These are phyloP conservation scores for Drosophila miranda DNA, from an alignment of 1,140 invertebrate species.

Conservation along the genomic window DNA sequence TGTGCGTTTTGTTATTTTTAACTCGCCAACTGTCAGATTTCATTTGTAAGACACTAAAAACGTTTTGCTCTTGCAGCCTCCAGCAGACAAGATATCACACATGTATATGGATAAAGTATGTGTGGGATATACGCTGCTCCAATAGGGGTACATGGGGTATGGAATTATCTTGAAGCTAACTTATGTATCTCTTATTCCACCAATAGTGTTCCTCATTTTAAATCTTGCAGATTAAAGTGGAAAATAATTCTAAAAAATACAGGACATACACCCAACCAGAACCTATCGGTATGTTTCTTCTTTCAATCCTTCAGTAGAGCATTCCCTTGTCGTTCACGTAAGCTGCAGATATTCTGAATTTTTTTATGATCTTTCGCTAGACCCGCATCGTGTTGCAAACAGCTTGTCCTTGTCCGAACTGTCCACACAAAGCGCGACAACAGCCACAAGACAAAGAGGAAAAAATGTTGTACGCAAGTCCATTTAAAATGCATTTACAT, in stretches of 20 bases:
- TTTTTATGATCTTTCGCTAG: conserved; percentile 69
- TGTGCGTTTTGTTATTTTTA: conserved; percentile 65
- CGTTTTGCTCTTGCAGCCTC: conserved; percentile 66
- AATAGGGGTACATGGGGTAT: not conserved
- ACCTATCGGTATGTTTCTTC: no score
- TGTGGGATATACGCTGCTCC: conserved; percentile 9
- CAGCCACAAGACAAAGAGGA: conserved; percentile 53
- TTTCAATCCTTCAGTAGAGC: not conserved
- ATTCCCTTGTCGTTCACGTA: conserved; percentile 2
- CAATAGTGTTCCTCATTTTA: no score
- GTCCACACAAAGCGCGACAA: conserved; percentile 76
- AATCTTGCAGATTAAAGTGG: not conserved
- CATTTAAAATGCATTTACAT: conserved; percentile 82
- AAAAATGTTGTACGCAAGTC: conserved; percentile 80
- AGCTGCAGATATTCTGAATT: not conserved
- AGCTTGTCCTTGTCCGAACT: conserved; percentile 75
- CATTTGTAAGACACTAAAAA: conserved; percentile 76
- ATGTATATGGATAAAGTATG: conserved; percentile 26
- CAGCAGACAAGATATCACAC: conserved; percentile 54
- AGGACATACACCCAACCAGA: no score
- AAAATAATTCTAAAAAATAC: no score
- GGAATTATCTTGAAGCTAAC: not conserved
- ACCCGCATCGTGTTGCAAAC: conserved; percentile 77
- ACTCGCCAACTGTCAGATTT: conserved; percentile 73
- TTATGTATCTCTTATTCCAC: no score